Evolutionary conservation across 2,888 invertebrate genomes (phyloP), one percentile per base, ranked within the genome.

Genomic region (Synergus gifuensis): DNA sequence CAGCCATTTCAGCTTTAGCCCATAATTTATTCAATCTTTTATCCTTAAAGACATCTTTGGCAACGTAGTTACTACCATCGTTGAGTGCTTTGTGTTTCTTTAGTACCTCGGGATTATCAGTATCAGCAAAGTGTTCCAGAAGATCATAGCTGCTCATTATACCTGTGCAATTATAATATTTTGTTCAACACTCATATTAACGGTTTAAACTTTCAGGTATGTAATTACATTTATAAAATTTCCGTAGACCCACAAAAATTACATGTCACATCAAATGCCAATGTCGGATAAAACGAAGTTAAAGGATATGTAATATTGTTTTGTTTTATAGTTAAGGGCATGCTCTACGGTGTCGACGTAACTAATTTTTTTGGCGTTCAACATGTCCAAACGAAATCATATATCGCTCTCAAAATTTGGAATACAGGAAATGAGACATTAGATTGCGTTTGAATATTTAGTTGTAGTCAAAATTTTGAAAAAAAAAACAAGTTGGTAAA

Each of bases 11-110:
- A 0, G 98, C 98, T 90, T 98, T 98, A 54, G 95, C 94, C 98
- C 98, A 98, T 7, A 98, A 93, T 90, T 96, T 96, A 90, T 97
- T 97, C 2, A 98, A 92, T 91, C 97, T 98, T 88, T 97, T 97
- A 91, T 98, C 98, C 92, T 96, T 96, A 89, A 98, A 98, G 12
- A 98, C 90, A 88, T 96, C 96, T 88, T 95, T 96, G 88, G 93
- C 92, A 22, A 93, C 89, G 79, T 93, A 92, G 85, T 91, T 91
- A 46, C 85, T 87, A 18, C 89, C 89, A 83, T 92, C 92, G 67
- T 91, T 91, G 14, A 90, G 85, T 84, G 94, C 93, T 82, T 94
- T 93, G 88, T 95, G 94, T 79, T 94, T 93, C 86, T 94, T 94
- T 78, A 94, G 91, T 87, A 94, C 94, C 40, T 93, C 92, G 3